Conservation (phyloP, 1,140 invertebrate species). For the Euglossa dilemma region DNA sequence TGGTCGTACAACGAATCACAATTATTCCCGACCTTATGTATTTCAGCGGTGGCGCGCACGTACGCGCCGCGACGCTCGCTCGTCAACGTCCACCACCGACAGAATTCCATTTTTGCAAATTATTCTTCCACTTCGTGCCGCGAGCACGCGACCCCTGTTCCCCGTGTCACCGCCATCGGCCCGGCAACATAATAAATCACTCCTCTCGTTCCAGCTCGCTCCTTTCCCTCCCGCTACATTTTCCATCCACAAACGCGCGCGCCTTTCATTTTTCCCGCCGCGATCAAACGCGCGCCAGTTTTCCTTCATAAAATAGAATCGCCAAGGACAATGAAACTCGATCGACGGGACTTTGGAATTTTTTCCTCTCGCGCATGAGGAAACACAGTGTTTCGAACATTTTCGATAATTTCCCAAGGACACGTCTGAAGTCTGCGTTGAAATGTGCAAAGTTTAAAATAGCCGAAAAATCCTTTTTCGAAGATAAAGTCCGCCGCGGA, state of each 20-base stretch:
- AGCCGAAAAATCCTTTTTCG: too few relatives aligned
- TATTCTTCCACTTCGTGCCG: conserved; percentile 58
- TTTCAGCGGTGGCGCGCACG: conserved; percentile 30
- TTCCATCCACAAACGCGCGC: neutral
- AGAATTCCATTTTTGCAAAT: conserved; percentile 70
- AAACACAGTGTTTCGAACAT: too few relatives aligned
- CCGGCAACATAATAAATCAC: conserved; percentile 62
- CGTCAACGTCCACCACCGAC: conserved; percentile 47
- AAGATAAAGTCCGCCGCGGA: too few relatives aligned
- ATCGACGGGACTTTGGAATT: too few relatives aligned
- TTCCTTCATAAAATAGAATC: too few relatives aligned
- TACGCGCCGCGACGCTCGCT: conserved; percentile 32
- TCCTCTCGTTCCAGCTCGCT: conserved; percentile 15
- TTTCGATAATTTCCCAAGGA: too few relatives aligned
- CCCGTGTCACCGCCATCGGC: conserved; percentile 37
- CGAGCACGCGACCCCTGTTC: neutral
- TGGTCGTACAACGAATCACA: conserved; percentile 63
- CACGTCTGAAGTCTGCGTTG: too few relatives aligned
- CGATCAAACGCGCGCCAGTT: too few relatives aligned
- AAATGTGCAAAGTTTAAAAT: too few relatives aligned
- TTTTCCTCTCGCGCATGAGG: too few relatives aligned
- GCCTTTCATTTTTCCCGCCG: neutral
- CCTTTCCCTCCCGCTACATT: neutral
- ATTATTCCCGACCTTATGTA: conserved; percentile 65
- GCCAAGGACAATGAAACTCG: too few relatives aligned